Evolutionary conservation across 2,888 invertebrate genomes (phyloP).

Genomic region (Cephus pygmeus): DNA sequence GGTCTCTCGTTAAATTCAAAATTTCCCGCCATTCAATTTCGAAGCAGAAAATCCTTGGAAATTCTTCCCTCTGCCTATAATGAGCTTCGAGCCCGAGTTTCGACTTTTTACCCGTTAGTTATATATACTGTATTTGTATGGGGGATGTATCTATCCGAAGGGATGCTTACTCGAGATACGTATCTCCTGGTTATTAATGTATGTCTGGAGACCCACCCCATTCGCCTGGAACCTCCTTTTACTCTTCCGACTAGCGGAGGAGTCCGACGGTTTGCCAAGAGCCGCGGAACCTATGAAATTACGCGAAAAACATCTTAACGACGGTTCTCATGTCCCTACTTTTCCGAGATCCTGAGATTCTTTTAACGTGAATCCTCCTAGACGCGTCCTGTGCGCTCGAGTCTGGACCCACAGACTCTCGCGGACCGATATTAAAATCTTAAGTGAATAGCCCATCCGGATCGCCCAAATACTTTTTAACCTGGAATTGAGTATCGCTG

Average conservation of each 20-base stretch:
- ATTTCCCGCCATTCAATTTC: not conserved
- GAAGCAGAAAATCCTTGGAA: conserved; percentile 26
- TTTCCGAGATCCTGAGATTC: not conserved
- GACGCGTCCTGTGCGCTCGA: not conserved
- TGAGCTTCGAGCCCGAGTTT: conserved; percentile 42
- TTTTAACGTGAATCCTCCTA: not conserved
- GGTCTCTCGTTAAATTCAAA: not conserved
- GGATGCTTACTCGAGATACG: conserved; percentile 52
- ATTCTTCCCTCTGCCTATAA: conserved; percentile 46
- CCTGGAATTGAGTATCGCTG: conserved; percentile 56
- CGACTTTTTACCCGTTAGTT: conserved; percentile 56
- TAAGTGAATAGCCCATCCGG: not conserved
- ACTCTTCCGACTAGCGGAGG: conserved; percentile 31
- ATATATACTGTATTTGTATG: conserved; percentile 53
- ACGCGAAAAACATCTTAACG: conserved; percentile 47
- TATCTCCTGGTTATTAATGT: conserved; percentile 63
- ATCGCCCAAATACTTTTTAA: not conserved
- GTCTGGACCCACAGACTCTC: not conserved
- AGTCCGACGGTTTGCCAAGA: conserved; percentile 47
- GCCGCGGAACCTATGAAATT: conserved; percentile 47
- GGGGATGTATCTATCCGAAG: conserved; percentile 50
- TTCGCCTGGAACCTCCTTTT: not conserved
- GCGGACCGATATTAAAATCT: not conserved
- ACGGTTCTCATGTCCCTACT: conserved; percentile 44
- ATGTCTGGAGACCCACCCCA: conserved; percentile 48